Base-by-base conservation (phyloP, 1,140 invertebrate genomes). In the Aphidius gifuensis region DNA sequence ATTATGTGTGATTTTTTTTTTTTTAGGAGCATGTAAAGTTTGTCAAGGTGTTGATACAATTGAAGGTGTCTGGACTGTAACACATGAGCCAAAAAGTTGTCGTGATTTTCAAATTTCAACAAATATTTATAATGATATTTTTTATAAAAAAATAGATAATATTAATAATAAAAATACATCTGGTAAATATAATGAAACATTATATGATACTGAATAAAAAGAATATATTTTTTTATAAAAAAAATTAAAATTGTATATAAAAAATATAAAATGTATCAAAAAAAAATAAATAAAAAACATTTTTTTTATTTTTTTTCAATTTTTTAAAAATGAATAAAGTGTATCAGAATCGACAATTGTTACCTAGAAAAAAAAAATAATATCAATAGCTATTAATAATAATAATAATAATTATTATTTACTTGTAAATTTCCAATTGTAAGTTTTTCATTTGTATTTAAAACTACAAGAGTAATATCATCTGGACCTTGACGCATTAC, bases 11-110 rank as follows among this genome's bases (percentile, higher is more conserved):
- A 16, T 16, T 16, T 16, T 16, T 16, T 16, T 16, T 16, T 0
- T 16, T 49, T 55, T 43, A 75, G 74, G 74, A 63, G 56, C 72
- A 9, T 75, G 74, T 58, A 68, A 62, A 65, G 67, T 74, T 23
- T 75, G 74, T 32, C 66, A 74, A 58, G 73, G 74, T 54, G 59
- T 71, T 45, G 73, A 75, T 47, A 74, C 73, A 0, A 74, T 75
- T 56, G 62, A 69, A 42, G 74, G 74, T 2, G 66, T 74, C 16
- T 75, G 74, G 74, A 67, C 70, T 4, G 50, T 74, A 2, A 61
- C 66, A 5, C 67, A 51, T 6, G 66, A 68, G 7, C 73, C 74
- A 0, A 66, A 67, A 8, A 66, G 67, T 48, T 75, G 74, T 61
- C 58, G 68, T 32, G 71, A 75, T 7, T 69, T 74, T 58, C 71